Percentiles rank a stretch among this genome's conserved stretches.
phyloP scores from a whole-genome alignment of 2,797 vertebrate genomes.

The Dromococcyx pavoninus region DNA sequence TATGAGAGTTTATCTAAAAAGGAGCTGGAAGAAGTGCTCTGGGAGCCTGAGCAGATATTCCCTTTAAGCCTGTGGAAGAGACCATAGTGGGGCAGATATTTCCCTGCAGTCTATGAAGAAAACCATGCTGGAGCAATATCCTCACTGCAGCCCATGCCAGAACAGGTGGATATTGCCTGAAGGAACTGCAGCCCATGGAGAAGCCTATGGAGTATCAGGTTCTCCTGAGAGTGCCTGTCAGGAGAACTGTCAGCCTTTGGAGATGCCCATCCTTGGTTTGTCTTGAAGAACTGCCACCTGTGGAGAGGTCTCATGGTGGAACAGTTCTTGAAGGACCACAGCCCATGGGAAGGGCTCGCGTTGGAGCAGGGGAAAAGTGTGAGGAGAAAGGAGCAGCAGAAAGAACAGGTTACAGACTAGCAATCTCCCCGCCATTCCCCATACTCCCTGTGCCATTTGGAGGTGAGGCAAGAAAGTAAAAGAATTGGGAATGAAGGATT shows the following conservation, averaged over 20 bases:
- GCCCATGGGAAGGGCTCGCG: neutral
- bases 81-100: neutral
- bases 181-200: neutral
- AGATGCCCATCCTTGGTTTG: neutral
- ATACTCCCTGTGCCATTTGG: neutral
- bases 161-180: neutral
- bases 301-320: neutral
- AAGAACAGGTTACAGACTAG: neutral
- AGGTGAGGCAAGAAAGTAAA: neutral
- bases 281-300: neutral
- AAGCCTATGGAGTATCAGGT: neutral
- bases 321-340: neutral
- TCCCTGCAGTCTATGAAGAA: neutral
- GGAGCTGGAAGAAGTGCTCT: neutral
- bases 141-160: neutral
- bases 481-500: neutral
- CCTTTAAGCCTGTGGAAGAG: neutral
- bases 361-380: neutral
- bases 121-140: neutral
- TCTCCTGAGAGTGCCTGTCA: neutral
- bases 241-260: neutral
- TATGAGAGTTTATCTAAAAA: neutral
- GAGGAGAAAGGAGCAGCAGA: neutral
- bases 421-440: fast-evolving
- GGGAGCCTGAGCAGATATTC: neutral